Evolutionary conservation across 2,888 invertebrate genomes (phyloP), one percentile per base, ranked within the genome.

Genomic region (Nysson spinosus): DNA sequence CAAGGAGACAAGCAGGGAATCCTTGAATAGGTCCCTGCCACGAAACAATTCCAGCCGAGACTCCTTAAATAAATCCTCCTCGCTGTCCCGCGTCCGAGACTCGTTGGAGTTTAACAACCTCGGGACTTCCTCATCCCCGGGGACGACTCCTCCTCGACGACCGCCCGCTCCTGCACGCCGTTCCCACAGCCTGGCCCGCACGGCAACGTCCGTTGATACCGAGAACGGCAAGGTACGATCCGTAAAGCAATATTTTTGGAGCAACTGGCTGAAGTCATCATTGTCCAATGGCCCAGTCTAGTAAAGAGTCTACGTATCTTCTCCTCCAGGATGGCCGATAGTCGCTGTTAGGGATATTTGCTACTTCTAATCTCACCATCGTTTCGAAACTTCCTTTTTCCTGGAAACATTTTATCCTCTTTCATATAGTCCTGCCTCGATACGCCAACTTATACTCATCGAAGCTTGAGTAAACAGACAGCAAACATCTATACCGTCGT

Each of bases 171-270:
- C 85, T 73, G 83, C 86, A 70, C 85, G 83, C 61, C 81, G 85
- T 68, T 82, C 85, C 60, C 83, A 84, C 80, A 83, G 85, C 73
- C 77, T 85, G 78, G 81, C 87, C 71, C 83, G 86, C 78, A 50
- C 66, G 40, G 50, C 76, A 40, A 58, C 81, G 73, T 83, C 86
- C 78, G 82, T 83, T 72, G 84, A 85, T 76, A 83, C 81, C 68
- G 91, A 91, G 85, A 81, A 80, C 79, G 84, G 85, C 83, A 93
- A 93, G 93, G 93, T 93, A 92, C 93, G 93, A 86, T 88, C 90
- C 87, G 84, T 88, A 81, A 91, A 90, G 88, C 90, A 91, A 87
- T 90, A 90, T 88, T 92, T 92, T 90, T 93, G 92, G 93, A 91
- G 89, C 89, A 90, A 87, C 88, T 90, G 90, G 90, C 89, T 91